A percentile compares a stretch with the other conserved stretches of the same genome.
Conservation (phyloP, 2,113 vertebrate species). For the Falco punctatus region DNA sequence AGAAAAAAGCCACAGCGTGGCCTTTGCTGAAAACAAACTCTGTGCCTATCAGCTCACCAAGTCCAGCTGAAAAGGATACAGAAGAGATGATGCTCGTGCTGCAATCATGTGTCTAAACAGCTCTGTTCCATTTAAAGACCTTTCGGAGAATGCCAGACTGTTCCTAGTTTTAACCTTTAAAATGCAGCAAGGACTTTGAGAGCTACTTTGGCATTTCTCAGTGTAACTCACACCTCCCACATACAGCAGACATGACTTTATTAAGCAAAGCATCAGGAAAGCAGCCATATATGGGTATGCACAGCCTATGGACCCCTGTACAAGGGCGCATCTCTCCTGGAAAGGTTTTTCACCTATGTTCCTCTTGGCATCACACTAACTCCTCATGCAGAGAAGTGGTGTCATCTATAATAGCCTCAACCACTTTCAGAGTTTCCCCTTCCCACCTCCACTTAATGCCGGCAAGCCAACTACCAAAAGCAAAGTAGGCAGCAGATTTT, state of each 20-base stretch:
- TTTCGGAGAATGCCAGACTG: slow-evolving; percentile 21
- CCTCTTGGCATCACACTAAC: neutral
- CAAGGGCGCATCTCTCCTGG: neutral
- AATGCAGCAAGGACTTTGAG: slow-evolving; percentile 36
- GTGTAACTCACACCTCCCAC: slow-evolving; percentile 63
- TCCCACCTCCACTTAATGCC: neutral
- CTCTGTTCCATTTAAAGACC: slow-evolving; percentile 40
- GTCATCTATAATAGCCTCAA: neutral
- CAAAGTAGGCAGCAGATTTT: neutral
- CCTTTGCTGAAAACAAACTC: neutral
- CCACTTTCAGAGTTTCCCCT: neutral
- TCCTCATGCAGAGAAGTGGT: neutral
- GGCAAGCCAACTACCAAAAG: neutral
- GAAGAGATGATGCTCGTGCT: neutral
- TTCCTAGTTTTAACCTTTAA: slow-evolving; percentile 66
- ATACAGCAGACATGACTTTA: slow-evolving; percentile 11
- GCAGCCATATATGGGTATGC: neutral
- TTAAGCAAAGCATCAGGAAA: neutral
- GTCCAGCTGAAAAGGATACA: neutral
- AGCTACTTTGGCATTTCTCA: slow-evolving; percentile 46
- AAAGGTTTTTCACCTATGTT: neutral
- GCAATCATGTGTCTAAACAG: slow-evolving; percentile 21
- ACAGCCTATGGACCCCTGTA: neutral
- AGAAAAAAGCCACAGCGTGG: neutral
- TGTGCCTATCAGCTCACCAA: neutral